These are phyloP conservation scores for Diachrysia chrysitis DNA, from an alignment of 2,888 invertebrate genomes.

Conservation along the genomic window DNA sequence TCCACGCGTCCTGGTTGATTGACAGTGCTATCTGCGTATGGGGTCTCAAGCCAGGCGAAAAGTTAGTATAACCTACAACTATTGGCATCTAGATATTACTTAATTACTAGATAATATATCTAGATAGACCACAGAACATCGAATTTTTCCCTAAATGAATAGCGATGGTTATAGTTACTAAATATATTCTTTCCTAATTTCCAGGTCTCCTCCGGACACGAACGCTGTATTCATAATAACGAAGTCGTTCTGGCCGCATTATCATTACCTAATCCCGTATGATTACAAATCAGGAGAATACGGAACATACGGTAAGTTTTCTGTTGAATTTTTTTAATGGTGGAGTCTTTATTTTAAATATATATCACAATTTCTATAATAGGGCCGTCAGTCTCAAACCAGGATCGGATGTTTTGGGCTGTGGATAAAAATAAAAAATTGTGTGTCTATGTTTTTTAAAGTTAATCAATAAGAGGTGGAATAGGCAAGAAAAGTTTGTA, in stretches of 20 bases:
- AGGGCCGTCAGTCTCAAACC: no score
- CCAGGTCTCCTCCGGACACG: conserved; percentile 91
- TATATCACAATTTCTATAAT: background rate
- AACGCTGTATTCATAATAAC: conserved; percentile 93
- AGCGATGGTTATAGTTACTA: no score
- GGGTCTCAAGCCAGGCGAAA: conserved; percentile 92
- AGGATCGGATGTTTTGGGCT: no score
- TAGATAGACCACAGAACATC: no score
- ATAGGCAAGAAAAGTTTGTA: no score
- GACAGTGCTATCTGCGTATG: conserved; percentile 93
- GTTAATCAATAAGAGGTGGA: no score
- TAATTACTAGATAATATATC: no score
- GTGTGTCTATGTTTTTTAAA: no score
- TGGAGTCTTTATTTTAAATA: background rate
- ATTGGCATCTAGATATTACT: no score
- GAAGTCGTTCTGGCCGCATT: conserved; percentile 94
- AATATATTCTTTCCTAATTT: conserved; percentile 23
- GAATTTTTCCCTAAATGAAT: no score
- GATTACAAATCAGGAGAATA: conserved; percentile 96
- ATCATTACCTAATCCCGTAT: conserved; percentile 93
- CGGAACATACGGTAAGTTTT: conserved; percentile 91
- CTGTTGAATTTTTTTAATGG: background rate
- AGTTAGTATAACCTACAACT: conserved; percentile 88
- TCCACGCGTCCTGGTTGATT: conserved; percentile 92
- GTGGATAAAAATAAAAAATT: no score